Evolutionary conservation across 2,797 vertebrate genomes (phyloP).

Genomic region (Chrosomus eos): DNA sequence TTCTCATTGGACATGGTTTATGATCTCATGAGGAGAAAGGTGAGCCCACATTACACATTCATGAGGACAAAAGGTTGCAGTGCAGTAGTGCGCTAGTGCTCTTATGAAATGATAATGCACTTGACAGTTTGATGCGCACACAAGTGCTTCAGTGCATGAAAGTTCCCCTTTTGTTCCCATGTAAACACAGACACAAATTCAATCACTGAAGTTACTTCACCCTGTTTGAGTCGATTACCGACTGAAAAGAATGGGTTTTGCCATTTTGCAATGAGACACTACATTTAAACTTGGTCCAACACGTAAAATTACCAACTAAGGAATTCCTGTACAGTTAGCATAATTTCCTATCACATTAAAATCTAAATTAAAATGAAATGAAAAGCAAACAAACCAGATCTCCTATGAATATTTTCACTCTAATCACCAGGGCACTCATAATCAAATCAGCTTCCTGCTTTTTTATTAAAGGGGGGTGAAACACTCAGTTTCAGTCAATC

Average conservation of each 20-base stretch:
- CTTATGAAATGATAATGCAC: constrained; percentile 32
- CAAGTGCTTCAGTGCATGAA: not conserved
- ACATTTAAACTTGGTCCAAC: not conserved
- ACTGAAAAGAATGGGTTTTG: not conserved
- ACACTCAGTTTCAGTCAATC: too few species aligned
- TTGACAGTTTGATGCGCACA: constrained; percentile 6
- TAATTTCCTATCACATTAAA: constrained; percentile 12
- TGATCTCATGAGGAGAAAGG: constrained; percentile 35
- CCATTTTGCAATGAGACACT: not conserved
- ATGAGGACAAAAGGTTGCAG: constrained; percentile 46
- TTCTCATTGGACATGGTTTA: constrained; percentile 15
- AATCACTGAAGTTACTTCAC: not conserved
- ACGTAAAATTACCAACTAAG: not conserved
- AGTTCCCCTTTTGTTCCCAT: not conserved
- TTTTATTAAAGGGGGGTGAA: too few species aligned
- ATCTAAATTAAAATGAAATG: constrained; percentile 2
- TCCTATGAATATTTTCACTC: not conserved
- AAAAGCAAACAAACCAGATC: not conserved
- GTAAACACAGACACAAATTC: not conserved
- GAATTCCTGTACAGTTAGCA: not conserved
- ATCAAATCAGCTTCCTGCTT: not conserved
- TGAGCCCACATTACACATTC: constrained; percentile 44
- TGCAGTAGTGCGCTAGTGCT: not conserved
- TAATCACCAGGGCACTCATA: not conserved
- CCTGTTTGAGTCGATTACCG: not conserved